Base-by-base conservation (phyloP, 1,140 invertebrate genomes). In the Drosophila rufa region DNA sequence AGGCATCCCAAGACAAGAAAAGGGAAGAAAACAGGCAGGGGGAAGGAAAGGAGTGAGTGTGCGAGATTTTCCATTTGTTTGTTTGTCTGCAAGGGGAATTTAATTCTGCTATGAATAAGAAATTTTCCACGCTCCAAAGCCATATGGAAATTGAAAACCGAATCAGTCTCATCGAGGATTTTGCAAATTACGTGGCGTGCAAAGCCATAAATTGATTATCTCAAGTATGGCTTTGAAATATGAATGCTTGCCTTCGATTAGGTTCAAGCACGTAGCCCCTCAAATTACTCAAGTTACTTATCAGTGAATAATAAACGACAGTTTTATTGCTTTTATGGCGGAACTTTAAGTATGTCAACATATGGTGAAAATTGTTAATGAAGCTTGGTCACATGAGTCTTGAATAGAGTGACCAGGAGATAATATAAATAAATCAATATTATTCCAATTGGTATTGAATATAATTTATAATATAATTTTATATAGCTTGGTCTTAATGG, bases 141-240 rank as follows among this genome's bases (percentile, higher is more conserved):
- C 66, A 67, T 80, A 80, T 80, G 76, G 67, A 78, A 81, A 84
- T 86, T 85, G 74, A 75, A 82, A 65, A 75, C 55, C 67, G 22
- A 74, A 74, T 64, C 61, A 50, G 76, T 48, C 66, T 69, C 43
- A 58, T 75, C 83, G 65, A 48, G 58, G 67, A 82, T 65, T 68
- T 65, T 25, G 60, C 59, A 87, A 82, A 73, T 79, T 86, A 51
- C 12, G 67, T 57, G 71, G 60, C 64, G 27, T 67, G 60, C 66
- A 58, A 75, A 60, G 67, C 76, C 84, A 87, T 87, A 87, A 87
- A 89, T 87, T 89, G 83, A 87, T 87, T 87, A 83, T 79, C 64
- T 70, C 27, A 48, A 82, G 56, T 75, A 66, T 75, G 80, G 4
- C 51, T 45, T 27, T 55, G 48, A 62, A 38, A 51, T 64, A 27